Conservation (phyloP, 2,113 vertebrate genomes). For the Canis aureus region DNA sequence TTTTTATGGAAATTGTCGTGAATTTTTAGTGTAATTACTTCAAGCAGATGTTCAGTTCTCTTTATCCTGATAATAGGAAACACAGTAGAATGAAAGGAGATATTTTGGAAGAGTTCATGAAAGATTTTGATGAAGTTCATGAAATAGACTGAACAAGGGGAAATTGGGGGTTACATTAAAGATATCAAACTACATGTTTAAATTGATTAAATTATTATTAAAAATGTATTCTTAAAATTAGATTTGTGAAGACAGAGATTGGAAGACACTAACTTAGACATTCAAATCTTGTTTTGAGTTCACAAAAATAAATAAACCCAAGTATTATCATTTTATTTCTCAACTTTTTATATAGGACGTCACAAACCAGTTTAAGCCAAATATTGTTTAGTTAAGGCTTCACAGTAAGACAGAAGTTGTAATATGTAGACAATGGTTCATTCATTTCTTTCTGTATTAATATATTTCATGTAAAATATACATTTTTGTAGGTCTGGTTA, state of each 20-base stretch:
- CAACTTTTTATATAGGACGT: not conserved
- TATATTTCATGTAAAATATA: not conserved
- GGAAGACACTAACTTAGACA: not conserved
- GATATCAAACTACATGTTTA: slow-evolving; percentile 11
- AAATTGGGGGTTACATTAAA: not conserved
- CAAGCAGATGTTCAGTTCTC: slow-evolving; percentile 18
- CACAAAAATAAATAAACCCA: slow-evolving; percentile 34
- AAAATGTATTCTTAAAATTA: not conserved
- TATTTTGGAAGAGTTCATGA: slow-evolving; percentile 30
- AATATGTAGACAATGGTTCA: not conserved
- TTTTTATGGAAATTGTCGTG: slow-evolving; percentile 30
- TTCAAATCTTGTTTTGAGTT: slow-evolving; percentile 2
- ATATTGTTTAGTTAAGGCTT: not conserved
- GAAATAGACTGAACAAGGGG: not conserved
- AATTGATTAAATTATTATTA: slow-evolving; percentile 19
- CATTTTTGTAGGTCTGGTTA: slow-evolving; percentile 1
- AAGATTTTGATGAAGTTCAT: not conserved
- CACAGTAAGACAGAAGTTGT: not conserved
- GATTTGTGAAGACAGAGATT: not conserved
- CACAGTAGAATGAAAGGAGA: not conserved
- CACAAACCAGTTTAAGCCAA: not conserved
- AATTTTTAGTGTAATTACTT: slow-evolving; percentile 61
- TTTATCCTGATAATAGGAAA: not conserved
- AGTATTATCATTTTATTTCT: slow-evolving; percentile 11
- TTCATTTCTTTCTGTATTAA: not conserved